Conservation (phyloP, 2,797 vertebrate species). For the Phrynocephalus vlangalii region DNA sequence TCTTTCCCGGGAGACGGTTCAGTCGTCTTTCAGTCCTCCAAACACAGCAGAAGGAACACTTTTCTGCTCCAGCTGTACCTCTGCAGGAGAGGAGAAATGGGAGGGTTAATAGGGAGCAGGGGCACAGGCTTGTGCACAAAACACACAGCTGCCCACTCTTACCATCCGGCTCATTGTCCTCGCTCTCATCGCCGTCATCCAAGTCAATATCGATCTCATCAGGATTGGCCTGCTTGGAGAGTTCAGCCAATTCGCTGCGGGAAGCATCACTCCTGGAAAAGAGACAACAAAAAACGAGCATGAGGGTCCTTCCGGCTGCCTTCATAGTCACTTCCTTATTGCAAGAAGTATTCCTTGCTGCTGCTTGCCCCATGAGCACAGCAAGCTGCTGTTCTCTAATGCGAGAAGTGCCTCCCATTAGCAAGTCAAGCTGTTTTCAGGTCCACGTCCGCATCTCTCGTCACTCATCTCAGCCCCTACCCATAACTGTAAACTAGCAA, state of each 20-base stretch:
- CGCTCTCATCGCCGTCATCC: conserved; percentile 80
- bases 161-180: conserved; percentile 89
- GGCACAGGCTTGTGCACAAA: not conserved
- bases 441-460: not conserved
- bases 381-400: not conserved
- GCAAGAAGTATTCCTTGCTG: no score
- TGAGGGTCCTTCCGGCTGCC: no score
- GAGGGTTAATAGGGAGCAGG: not conserved
- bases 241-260: conserved; percentile 88
- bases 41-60: conserved; percentile 90
- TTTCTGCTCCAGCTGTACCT: conserved; percentile 93
- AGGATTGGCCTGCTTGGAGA: conserved; percentile 90
- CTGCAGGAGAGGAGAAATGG: conserved; percentile 71
- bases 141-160: conserved; percentile 46
- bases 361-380: not conserved
- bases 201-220: conserved; percentile 92
- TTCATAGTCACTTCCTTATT: not conserved
- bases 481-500: not conserved
- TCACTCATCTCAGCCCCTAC: no score
- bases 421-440: not conserved
- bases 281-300: not conserved
- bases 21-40: conserved; percentile 89
- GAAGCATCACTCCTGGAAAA: conserved; percentile 88
- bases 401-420: not conserved
- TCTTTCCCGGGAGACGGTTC: conserved; percentile 32